These are phyloP conservation scores for Scatophagus argus DNA, from an alignment of 2,113 vertebrate species.

Conservation along the genomic window DNA sequence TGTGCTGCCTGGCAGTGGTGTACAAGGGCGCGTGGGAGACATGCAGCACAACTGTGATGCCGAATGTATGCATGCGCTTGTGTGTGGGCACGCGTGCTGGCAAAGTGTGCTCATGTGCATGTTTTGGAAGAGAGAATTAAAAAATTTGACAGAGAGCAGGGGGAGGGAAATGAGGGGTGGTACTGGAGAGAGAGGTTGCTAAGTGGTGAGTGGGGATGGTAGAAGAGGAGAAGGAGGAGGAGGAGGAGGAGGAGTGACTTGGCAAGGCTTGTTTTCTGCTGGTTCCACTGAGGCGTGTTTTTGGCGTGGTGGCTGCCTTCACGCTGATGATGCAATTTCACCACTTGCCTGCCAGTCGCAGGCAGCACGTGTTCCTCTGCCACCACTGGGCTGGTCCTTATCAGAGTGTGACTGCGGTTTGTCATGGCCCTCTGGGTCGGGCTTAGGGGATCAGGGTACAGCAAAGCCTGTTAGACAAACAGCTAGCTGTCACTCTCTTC, in stretches of 20 bases:
- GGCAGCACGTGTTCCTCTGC: slow-evolving; percentile 42
- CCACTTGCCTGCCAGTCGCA: slow-evolving; percentile 37
- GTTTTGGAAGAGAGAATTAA: slow-evolving; percentile 62
- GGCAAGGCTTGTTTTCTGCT: slow-evolving; percentile 50
- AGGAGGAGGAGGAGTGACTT: slow-evolving; percentile 55
- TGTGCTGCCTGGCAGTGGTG: slow-evolving; percentile 67
- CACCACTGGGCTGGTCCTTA: slow-evolving; percentile 36
- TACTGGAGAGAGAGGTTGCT: slow-evolving; percentile 23
- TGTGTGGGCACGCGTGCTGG: slow-evolving; percentile 69
- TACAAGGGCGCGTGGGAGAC: slow-evolving; percentile 65
- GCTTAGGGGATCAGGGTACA: slow-evolving; percentile 59
- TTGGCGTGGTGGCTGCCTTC: slow-evolving; percentile 61
- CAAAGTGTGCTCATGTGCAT: slow-evolving; percentile 66
- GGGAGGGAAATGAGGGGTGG: slow-evolving; percentile 18
- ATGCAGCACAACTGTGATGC: slow-evolving; percentile 58
- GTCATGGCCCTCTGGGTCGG: slow-evolving; percentile 41
- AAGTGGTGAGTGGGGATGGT: slow-evolving; percentile 31
- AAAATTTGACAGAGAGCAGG: slow-evolving; percentile 57
- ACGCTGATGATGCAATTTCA: slow-evolving; percentile 75
- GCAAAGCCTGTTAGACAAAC: slow-evolving; percentile 64
- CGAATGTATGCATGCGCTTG: slow-evolving; percentile 44
- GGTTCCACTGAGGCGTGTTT: slow-evolving; percentile 64
- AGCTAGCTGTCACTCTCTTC: slow-evolving; percentile 61
- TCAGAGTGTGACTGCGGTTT: slow-evolving; percentile 56
- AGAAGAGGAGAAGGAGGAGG: slow-evolving; percentile 19